Evolutionary conservation across 2,797 vertebrate species (phyloP), one percentile per base, ranked within the genome.

Genomic region (Molossus alvarezi): DNA sequence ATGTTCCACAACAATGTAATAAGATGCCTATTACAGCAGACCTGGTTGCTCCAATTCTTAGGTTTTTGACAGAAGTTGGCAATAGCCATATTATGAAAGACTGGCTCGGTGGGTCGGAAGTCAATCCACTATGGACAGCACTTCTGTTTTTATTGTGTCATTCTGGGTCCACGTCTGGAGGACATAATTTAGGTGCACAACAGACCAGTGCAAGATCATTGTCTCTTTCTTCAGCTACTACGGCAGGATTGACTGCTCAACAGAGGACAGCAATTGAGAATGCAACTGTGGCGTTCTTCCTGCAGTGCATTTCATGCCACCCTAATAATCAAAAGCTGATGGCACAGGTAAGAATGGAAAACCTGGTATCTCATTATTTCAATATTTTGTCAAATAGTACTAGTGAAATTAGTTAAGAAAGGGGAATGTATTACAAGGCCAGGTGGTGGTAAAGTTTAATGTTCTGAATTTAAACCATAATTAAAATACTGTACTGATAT

Each of bases 61-160:
- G 99, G 82, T 99, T 99, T 98, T 98, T 99, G 95, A 99, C 99
- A 0, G 99, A 99, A 95, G 99, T 99, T 73, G 99, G 99, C 89
- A 99, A 99, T 98, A 99, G 99, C 97, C 99, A 99, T 84, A 98
- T 99, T 93, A 99, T 99, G 99, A 99, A 99, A 97, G 99, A 99
- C 98, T 99, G 99, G 99, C 98, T 99, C 20, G 99, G 99, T 71
- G 99, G 99, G n/a, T 99, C 99, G 15, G 99, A 99, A 98, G 99
- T 99, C 80, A 99, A 99, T 98, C 99, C 99, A 0, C 97, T 99
- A 18, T 99, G 99, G 99, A 99, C 99, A 1, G 99, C 99, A 27
- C 99, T 99, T 98, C 98, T 99, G 71, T 99, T 99, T 98, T 98
- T 99, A 96, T 98, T 99, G 72, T 99, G 99, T 98, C 99, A 99